phyloP scores from a whole-genome alignment of 2,888 invertebrate genomes.

The Luffia ferchaultella region DNA sequence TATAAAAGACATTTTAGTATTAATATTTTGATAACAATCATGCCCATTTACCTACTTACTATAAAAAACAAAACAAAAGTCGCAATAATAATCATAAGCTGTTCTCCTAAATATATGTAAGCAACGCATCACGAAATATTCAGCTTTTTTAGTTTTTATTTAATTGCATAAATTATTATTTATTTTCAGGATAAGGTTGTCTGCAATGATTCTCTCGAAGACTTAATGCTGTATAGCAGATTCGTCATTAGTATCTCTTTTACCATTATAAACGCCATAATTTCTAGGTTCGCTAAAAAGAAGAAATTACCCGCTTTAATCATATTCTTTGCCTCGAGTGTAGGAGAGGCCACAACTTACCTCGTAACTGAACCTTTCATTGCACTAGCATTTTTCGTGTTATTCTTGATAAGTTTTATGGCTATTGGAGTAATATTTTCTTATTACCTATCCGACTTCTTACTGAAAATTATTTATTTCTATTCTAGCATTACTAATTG shows the following conservation, averaged over 20 bases:
- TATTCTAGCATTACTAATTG: no score
- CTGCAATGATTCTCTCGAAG: conserved; percentile 33
- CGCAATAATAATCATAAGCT: no score
- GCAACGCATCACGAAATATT: no score
- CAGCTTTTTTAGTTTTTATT: no score
- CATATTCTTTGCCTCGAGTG: conserved; percentile 36
- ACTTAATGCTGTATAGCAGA: conserved; percentile 48
- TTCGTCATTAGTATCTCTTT: conserved; percentile 47
- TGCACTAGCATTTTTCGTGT: conserved; percentile 43
- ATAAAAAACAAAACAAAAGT: no score
- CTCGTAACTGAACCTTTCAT: conserved; percentile 39
- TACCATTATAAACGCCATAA: conserved; percentile 43
- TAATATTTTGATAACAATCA: no score
- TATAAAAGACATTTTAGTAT: no score
- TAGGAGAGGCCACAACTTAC: conserved; percentile 34
- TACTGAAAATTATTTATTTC: background rate
- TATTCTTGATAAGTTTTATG: conserved; percentile 48
- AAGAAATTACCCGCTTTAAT: conserved; percentile 29
- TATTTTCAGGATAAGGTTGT: conserved; percentile 2
- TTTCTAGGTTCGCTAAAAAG: conserved; percentile 23
- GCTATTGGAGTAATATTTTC: conserved; percentile 39
- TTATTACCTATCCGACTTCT: conserved; percentile 6
- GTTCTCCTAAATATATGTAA: no score
- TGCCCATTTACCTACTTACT: no score
- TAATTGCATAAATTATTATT: no score